Percentiles rank a stretch among this genome's conserved stretches.
Evolutionary conservation across 1,140 invertebrate genomes (phyloP).

Genomic region (Meloidogyne hapla): DNA sequence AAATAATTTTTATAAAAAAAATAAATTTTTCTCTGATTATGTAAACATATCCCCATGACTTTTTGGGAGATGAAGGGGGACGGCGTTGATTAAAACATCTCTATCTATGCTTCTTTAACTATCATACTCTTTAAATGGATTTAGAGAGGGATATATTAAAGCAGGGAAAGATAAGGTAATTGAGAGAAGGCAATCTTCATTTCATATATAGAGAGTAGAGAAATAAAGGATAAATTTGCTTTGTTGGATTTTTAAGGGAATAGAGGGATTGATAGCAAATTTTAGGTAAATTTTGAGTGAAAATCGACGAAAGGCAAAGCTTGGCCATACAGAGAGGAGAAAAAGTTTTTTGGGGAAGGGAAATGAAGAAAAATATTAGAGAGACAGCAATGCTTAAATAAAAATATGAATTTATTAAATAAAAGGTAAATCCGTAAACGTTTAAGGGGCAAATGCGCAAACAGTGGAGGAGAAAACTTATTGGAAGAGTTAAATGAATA

Average conservation of each 20-base stretch:
- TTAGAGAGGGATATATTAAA: no score
- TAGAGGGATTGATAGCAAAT: background rate
- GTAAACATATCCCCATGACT: background rate
- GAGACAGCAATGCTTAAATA: background rate
- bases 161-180: no score
- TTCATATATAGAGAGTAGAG: no score
- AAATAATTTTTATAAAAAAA: no score
- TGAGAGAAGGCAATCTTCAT: no score
- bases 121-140: background rate
- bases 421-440: background rate
- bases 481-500: background rate
- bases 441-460: slow-evolving; percentile 5
- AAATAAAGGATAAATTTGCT: background rate
- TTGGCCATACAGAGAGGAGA: no score
- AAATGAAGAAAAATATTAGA: background rate
- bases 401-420: background rate
- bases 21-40: background rate
- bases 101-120: background rate
- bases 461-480: background rate
- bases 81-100: background rate
- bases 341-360: background rate
- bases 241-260: background rate
- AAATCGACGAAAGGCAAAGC: background rate
- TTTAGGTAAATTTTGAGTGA: background rate
- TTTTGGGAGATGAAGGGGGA: no score